Evolutionary conservation across 2,888 invertebrate species (phyloP).

Genomic region (Operophtera brumata): DNA sequence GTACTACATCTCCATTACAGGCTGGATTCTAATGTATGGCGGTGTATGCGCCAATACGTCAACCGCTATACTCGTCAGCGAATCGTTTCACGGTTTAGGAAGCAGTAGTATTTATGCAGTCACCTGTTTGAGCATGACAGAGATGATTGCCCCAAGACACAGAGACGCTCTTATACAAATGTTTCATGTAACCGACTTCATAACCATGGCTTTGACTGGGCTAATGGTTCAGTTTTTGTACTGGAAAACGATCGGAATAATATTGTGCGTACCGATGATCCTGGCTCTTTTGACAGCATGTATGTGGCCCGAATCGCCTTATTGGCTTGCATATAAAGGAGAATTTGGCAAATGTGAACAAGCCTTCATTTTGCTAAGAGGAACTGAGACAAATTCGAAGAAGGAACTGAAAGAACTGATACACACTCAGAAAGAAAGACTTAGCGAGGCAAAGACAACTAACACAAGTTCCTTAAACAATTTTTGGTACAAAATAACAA

Average conservation of each 20-base stretch:
- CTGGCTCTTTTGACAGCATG: constrained; percentile 20
- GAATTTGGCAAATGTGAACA: constrained; percentile 25
- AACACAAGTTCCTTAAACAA: not conserved
- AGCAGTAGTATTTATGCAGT: constrained; percentile 26
- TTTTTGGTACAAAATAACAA: not conserved
- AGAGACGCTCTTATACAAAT: constrained; percentile 21
- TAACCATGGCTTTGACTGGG: constrained; percentile 24
- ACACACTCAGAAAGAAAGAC: not conserved
- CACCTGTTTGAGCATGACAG: constrained; percentile 26
- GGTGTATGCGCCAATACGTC: constrained; percentile 13
- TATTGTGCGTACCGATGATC: constrained; percentile 26
- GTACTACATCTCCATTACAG: constrained; percentile 20
- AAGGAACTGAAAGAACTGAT: constrained; percentile 7
- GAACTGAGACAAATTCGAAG: constrained; percentile 8
- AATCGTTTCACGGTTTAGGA: constrained; percentile 34
- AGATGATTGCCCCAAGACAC: constrained; percentile 32
- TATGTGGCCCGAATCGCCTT: constrained; percentile 35
- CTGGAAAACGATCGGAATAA: constrained; percentile 29
- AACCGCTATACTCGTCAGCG: constrained; percentile 20
- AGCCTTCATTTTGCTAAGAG: no score
- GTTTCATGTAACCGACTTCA: constrained; percentile 7
- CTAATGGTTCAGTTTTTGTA: constrained; percentile 25
- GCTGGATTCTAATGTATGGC: constrained; percentile 29
- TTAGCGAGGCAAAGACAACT: not conserved
- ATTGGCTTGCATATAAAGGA: constrained; percentile 35